Evolutionary conservation across 2,888 invertebrate species (phyloP).

Genomic region (Polyommatus iphigenia): DNA sequence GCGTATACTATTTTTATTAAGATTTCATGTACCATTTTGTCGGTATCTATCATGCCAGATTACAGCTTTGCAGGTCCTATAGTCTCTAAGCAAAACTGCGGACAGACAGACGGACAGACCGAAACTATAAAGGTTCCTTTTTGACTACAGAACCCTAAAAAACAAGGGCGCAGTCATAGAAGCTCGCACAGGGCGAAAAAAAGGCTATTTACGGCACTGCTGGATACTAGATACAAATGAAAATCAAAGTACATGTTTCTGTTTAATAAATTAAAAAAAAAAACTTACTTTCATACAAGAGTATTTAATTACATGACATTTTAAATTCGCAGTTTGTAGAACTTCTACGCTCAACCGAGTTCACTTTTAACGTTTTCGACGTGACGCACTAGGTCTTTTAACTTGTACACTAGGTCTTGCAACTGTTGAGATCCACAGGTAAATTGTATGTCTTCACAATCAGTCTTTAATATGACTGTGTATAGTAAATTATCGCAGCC

Average conservation of each 20-base stretch:
- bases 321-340: neutral
- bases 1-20: too few species aligned
- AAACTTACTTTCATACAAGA: neutral
- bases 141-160: too few species aligned
- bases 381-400: slow-evolving; percentile 83
- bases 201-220: too few species aligned
- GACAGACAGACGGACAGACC: too few species aligned
- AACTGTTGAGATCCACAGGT: slow-evolving; percentile 82
- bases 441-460: slow-evolving; percentile 77
- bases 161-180: too few species aligned
- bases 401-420: slow-evolving; percentile 84
- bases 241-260: neutral
- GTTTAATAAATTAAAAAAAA: neutral
- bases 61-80: too few species aligned
- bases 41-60: too few species aligned
- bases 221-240: neutral
- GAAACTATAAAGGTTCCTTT: too few species aligned
- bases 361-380: slow-evolving; percentile 77
- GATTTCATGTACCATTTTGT: too few species aligned
- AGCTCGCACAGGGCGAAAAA: too few species aligned
- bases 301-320: neutral
- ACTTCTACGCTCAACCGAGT: slow-evolving; percentile 46
- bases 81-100: too few species aligned
- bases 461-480: slow-evolving; percentile 66
- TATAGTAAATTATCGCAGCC: slow-evolving; percentile 70